Base-by-base conservation (phyloP, 2,888 invertebrate species). In the Dusona sp. region DNA sequence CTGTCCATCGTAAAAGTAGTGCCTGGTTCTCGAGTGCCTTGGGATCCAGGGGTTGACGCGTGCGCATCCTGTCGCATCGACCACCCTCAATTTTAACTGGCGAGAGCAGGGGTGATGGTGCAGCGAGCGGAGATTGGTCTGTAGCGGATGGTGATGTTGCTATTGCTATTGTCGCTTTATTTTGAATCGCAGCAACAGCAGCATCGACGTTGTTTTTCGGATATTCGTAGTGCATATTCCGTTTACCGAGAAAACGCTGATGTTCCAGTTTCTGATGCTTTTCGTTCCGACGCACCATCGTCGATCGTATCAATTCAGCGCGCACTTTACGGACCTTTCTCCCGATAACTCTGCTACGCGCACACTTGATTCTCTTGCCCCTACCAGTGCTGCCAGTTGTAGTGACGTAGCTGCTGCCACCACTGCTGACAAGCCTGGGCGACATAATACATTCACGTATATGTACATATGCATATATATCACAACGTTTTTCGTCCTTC, bases 1-100 rank as follows among this genome's bases (percentile, higher is more conserved):
- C 87, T 82, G 79, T 87, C 79, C 95, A 95, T 94, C 95, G 95
- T 94, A 94, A 95, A 95, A 95, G 94, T 95, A 94, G 95, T 94
- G 94, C 89, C 82, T 90, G 90, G 90, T 91, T 91, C 89, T 91
- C 92, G 90, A 90, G 92, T 90, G 91, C 91, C 91, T 91, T 91
- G 90, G 91, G 89, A 92, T 91, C 95, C 95, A 95, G 95, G 94
- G 95, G 89, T 94, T 93, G 91, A 85, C 92, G 93, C 93, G 90
- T 90, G 93, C 92, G 92, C 91, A 89, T 82, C 57, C 84, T 87
- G 48, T 65, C 78, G 86, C 89, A 90, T 90, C 90, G 90, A 91
- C 90, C 89, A 89, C 90, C 89, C 86, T 88, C 80, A 65, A 83
- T 86, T 87, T 85, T 87, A 88, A 89, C 88, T 81, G 87, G 83